These are phyloP conservation scores for Eupleurogrammus muticus DNA, from an alignment of 2,797 vertebrate species.

Conservation along the genomic window DNA sequence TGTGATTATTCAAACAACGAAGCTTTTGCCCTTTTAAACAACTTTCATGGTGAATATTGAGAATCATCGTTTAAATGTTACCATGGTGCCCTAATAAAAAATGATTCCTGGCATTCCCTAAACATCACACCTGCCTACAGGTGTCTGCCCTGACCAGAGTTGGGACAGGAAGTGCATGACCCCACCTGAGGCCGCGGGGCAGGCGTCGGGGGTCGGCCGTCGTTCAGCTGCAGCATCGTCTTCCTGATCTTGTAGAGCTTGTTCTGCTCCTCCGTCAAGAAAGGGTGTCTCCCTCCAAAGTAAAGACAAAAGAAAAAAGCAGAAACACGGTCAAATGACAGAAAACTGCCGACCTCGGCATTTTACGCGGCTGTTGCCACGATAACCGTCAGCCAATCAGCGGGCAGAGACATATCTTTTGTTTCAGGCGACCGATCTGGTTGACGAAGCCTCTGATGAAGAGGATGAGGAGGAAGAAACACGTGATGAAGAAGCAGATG, in stretches of 20 bases:
- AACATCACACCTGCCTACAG: too few species aligned
- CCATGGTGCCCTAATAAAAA: too few species aligned
- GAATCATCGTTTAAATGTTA: too few species aligned
- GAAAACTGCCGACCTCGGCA: background rate
- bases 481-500: constrained; percentile 95
- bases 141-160: too few species aligned
- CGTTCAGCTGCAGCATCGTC: constrained; percentile 92
- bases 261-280: constrained; percentile 98
- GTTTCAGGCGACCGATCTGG: constrained; percentile 98
- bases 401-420: constrained; percentile 90
- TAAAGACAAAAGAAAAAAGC: constrained; percentile 70
- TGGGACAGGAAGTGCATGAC: background rate
- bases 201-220: constrained; percentile 95
- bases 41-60: too few species aligned
- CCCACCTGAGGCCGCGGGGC: constrained; percentile 90
- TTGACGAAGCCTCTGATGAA: constrained; percentile 97
- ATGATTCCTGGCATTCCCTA: too few species aligned
- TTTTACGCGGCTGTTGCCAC: too few species aligned
- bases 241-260: constrained; percentile 99
- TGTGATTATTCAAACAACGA: too few species aligned
- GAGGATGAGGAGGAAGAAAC: constrained; percentile 96
- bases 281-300: constrained; percentile 95
- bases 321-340: constrained; percentile 10
- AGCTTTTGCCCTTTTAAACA: too few species aligned
- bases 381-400: background rate